Percentiles rank a stretch among this genome's conserved stretches.
Conservation (phyloP, 2,888 invertebrate genomes). For the Spatulosminthurus flaviceps region DNA sequence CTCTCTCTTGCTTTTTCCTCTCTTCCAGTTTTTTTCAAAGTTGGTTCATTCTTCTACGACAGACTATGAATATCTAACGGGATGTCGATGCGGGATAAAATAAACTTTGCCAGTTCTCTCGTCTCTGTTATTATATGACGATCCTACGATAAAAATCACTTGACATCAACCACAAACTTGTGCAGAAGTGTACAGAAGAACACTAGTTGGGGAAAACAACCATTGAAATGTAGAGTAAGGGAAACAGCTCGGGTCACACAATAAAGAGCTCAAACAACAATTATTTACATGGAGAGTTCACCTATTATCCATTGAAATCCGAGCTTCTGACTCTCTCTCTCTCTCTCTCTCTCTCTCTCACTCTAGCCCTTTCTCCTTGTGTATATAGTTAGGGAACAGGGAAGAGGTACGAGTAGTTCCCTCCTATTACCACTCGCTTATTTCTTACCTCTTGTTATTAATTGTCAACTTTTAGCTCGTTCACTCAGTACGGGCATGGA, state of each 20-base stretch:
- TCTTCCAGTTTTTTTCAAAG: constrained; percentile 7
- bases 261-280: constrained; percentile 1
- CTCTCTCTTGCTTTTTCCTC: not conserved
- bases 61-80: not conserved
- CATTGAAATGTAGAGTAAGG: constrained; percentile 32
- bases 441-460: constrained; percentile 18
- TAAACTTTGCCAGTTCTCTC: constrained; percentile 24
- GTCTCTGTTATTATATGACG: constrained; percentile 1
- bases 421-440: not conserved
- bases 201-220: constrained; percentile 36
- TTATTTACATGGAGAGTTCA: constrained; percentile 17
- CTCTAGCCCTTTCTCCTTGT: not conserved
- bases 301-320: constrained; percentile 18
- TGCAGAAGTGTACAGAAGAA: constrained; percentile 24
- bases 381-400: not conserved
- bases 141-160: constrained; percentile 26
- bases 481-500: not conserved
- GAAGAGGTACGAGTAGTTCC: too few relatives aligned
- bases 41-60: constrained; percentile 3
- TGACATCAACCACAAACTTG: constrained; percentile 31
- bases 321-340: not conserved
- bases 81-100: not conserved
- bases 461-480: not conserved
- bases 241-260: constrained; percentile 29
- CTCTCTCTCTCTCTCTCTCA: constrained; percentile 21